phyloP scores from a whole-genome alignment of 2,888 invertebrate genomes.

The Cephus nigrinus region DNA sequence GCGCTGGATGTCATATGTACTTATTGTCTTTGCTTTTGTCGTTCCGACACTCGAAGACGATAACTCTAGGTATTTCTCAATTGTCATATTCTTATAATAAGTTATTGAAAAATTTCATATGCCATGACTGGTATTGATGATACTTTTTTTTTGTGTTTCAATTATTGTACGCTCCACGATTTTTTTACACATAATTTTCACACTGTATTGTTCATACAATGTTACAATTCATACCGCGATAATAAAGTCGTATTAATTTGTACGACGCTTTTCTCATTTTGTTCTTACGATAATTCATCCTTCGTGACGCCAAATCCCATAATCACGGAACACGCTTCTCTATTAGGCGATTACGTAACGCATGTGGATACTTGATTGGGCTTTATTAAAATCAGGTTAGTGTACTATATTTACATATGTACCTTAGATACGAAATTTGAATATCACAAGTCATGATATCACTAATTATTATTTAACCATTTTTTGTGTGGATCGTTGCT shows the following conservation, averaged over 20 bases:
- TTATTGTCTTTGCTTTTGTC: slow-evolving; percentile 11
- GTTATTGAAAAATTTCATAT: not conserved
- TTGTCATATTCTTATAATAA: not conserved
- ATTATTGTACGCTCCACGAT: not conserved
- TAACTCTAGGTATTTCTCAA: not conserved
- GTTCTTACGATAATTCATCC: not conserved
- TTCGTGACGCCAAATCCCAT: not conserved
- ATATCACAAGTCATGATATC: not conserved
- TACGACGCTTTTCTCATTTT: slow-evolving; percentile 9
- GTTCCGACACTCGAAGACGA: not conserved
- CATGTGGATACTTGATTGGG: not conserved
- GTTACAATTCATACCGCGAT: slow-evolving; percentile 15
- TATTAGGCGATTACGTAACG: not conserved
- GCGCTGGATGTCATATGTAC: slow-evolving; percentile 13
- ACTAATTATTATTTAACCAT: not conserved
- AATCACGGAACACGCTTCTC: not conserved
- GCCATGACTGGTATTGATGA: not conserved
- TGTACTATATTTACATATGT: not conserved
- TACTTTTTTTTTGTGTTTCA: not conserved
- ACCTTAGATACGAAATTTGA: not conserved
- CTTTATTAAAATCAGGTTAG: not conserved
- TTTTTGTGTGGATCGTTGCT: not conserved
- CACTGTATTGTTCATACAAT: slow-evolving; percentile 12
- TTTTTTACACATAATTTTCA: slow-evolving; percentile 23
- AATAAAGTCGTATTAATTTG: slow-evolving; percentile 42